These are phyloP conservation scores for Cryptus viduatorius DNA, from an alignment of 2,888 invertebrate genomes.

Conservation along the genomic window DNA sequence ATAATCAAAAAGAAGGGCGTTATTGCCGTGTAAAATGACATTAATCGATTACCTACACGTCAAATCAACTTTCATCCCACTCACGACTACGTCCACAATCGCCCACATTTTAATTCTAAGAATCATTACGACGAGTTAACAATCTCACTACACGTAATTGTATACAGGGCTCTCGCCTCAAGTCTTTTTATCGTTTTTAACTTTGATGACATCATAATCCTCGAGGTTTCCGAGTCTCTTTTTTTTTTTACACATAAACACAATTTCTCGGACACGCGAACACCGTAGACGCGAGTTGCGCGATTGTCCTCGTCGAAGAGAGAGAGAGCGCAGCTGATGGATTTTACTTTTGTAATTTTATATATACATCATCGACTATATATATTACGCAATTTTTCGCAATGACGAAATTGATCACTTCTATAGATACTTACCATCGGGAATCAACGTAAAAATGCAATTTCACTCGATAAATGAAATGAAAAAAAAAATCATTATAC, in stretches of 20 bases:
- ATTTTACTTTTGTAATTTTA: constrained; percentile 65
- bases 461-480: constrained; percentile 43
- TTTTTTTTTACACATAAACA: constrained; percentile 1
- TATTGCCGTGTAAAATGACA: constrained; percentile 23
- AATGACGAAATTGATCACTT: constrained; percentile 36
- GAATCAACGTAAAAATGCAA: constrained; percentile 50
- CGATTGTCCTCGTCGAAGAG: constrained; percentile 14
- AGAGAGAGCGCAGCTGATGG: constrained; percentile 13
- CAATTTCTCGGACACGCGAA: not conserved
- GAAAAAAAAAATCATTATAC: constrained; percentile 44
- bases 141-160: constrained; percentile 1
- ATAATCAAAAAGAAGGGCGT: constrained; percentile 40
- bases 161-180: not conserved
- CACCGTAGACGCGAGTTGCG: not conserved
- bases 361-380: constrained; percentile 29
- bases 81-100: constrained; percentile 34
- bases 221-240: not conserved
- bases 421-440: constrained; percentile 6
- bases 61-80: constrained; percentile 42
- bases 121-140: constrained; percentile 10
- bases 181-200: constrained; percentile 7
- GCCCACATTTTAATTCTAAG: constrained; percentile 36
- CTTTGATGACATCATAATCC: not conserved
- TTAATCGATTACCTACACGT: constrained; percentile 14
- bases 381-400: constrained; percentile 29